phyloP scores from a whole-genome alignment of 2,888 invertebrate genomes.

The Megastigmus dorsalis region DNA sequence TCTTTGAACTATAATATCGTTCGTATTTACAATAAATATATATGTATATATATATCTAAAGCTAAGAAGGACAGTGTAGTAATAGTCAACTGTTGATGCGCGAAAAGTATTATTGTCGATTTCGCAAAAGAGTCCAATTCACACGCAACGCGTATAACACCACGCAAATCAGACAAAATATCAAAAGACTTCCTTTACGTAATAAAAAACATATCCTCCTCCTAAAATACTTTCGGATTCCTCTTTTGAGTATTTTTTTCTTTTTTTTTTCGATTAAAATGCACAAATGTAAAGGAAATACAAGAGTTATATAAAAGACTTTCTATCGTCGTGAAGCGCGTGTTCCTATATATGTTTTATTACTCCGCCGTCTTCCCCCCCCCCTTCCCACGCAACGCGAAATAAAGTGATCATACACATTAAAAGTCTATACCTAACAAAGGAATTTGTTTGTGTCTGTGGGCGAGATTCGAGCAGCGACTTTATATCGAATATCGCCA shows the following conservation, averaged over 20 bases:
- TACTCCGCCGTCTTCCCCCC: background rate
- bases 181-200: background rate
- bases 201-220: slow-evolving; percentile 7
- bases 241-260: too few relatives aligned
- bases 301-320: slow-evolving; percentile 31
- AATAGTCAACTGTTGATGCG: slow-evolving; percentile 19
- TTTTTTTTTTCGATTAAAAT: background rate
- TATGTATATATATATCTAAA: too few relatives aligned
- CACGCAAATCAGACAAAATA: background rate
- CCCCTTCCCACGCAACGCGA: too few relatives aligned
- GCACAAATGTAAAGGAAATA: slow-evolving; percentile 22
- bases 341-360: slow-evolving; percentile 12
- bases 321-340: background rate
- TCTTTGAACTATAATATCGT: slow-evolving; percentile 29
- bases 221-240: slow-evolving; percentile 17
- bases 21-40: slow-evolving; percentile 49
- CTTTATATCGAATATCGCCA: slow-evolving; percentile 15
- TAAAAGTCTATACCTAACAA: background rate
- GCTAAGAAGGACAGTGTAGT: slow-evolving; percentile 44
- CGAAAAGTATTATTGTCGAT: slow-evolving; percentile 51
- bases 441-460: background rate
- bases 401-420: background rate
- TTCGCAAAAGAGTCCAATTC: slow-evolving; percentile 28
- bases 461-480: slow-evolving; percentile 13
- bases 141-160: too few relatives aligned